Evolutionary conservation across 2,113 vertebrate genomes (phyloP), one percentile per base, ranked within the genome.

Genomic region (Asarcornis scutulata): DNA sequence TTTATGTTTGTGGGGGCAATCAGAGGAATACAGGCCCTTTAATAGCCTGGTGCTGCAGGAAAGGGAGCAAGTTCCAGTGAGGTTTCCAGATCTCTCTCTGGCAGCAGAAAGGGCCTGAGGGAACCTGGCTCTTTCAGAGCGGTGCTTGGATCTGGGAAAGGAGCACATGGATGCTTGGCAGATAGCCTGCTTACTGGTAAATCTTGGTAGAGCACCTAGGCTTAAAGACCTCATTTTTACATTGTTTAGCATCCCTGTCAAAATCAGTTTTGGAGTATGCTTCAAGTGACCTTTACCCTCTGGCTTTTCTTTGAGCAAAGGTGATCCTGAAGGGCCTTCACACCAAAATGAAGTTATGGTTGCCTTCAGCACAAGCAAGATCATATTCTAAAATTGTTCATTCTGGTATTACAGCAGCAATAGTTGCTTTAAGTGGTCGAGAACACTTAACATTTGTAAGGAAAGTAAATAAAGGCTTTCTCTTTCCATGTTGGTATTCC

Each of bases 21-120:
- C 88, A 91, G 42, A 94, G n/a, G 73, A 92, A 89, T 66, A 96
- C 29, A 92, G 71, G 29, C 77, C 17, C 36, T 96, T 96, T 95
- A 94, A 95, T 94, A 95, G 94, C 8, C 27, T 85, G 44, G 53
- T 90, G 69, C 73, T 86, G 29, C 53, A 88, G 80, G 78, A 94
- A 55, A 58, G 40, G 55, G 46, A 93, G 59, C 58, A 82, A 94
- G 68, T 71, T 84, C 69, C 74, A 83, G 74, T 0, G 53, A 80
- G 50, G 81, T 83, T 91, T 87, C 56, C 63, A 81, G 66, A 88
- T 32, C 64, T 91, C 46, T 60, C n/a, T 78, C 86, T 90, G 88
- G 80, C 80, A 92, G 44, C 2, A 1, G 62, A 69, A 89, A 80
- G 31, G 17, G 81, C 92, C 75, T 63, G 40, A 89, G 89, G 86